Evolutionary conservation across 2,113 vertebrate species (phyloP), one percentile per base, ranked within the genome.

Genomic region (Ranitomeya variabilis): DNA sequence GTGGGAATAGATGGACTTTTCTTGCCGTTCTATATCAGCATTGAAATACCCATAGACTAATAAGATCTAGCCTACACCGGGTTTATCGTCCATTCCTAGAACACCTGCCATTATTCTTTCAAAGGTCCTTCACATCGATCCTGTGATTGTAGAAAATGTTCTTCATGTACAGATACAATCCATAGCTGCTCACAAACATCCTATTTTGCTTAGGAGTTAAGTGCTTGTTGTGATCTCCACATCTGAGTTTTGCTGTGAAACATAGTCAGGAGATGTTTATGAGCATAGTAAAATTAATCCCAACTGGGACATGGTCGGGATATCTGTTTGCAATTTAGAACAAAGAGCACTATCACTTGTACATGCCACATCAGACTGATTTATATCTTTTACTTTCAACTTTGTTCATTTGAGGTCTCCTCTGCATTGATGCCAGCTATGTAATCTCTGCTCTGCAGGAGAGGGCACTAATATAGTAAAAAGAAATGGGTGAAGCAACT

Each of bases 301-400:
- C 87, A 89, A 89, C 87, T 89, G 87, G 87, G 66, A 85, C 82
- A 79, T 67, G 73, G 87, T 18, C 6, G 23, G 77, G 81, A 13
- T 89, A 89, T 89, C 87, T 89, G 87, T 84, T 89, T 85, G 87
- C 80, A 89, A 89, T 89, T 89, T 85, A 89, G 87, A 89, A 89
- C 87, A 89, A 89, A 89, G 87, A 85, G 62, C 51, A 37, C 87
- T 88, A 88, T 88, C 87, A 88, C 80, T 88, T 85, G 83, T 89
- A 89, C 23, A 85, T 85, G 87, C 87, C 87, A 89, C 81, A 85
- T 79, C 62, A 59, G 87, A 23, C 64, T 89, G 87, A 89, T 89
- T 89, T 89, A 85, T 85, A 89, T 89, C 81, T 67, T 79, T 60
- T 52, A 77, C 80, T 88, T 88, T 88, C 52, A 89, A 67, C 74